Percentiles rank a stretch among this genome's conserved stretches.
phyloP scores from a whole-genome alignment of 1,140 invertebrate genomes.

The Nomia melanderi region DNA sequence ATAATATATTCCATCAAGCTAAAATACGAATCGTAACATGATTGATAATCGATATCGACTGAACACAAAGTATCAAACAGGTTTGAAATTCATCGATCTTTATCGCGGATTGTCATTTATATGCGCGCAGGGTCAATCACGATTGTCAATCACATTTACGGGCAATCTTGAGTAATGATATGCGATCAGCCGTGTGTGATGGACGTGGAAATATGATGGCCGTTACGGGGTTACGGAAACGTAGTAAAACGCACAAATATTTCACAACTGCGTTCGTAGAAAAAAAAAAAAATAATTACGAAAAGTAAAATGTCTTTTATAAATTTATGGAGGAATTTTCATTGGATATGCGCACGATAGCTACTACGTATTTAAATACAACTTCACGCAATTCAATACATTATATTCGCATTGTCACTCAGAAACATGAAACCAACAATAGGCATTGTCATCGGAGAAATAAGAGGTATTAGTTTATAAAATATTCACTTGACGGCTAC shows the following conservation, averaged over 20 bases:
- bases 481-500: too few species aligned
- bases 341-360: too few species aligned
- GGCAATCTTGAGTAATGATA: conserved; percentile 28
- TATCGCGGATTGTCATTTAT: conserved; percentile 16
- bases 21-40: not conserved
- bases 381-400: too few species aligned
- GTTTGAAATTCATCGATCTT: conserved; percentile 30
- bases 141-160: conserved; percentile 23
- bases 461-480: too few species aligned
- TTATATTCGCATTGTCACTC: too few species aligned
- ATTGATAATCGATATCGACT: not conserved
- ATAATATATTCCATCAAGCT: not conserved
- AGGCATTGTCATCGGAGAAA: too few species aligned
- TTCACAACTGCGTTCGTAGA: not conserved
- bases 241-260: not conserved
- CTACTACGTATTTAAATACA: too few species aligned
- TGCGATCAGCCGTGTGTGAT: not conserved
- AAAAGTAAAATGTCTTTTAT: too few species aligned
- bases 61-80: conserved; percentile 9
- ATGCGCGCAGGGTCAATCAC: conserved; percentile 1
- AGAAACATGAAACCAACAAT: too few species aligned
- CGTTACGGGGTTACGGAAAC: not conserved
- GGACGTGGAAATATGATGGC: not conserved
- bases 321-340: too few species aligned
- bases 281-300: not conserved